Evolutionary conservation across 2,888 invertebrate species (phyloP).

Genomic region (Phytoseiulus persimilis): DNA sequence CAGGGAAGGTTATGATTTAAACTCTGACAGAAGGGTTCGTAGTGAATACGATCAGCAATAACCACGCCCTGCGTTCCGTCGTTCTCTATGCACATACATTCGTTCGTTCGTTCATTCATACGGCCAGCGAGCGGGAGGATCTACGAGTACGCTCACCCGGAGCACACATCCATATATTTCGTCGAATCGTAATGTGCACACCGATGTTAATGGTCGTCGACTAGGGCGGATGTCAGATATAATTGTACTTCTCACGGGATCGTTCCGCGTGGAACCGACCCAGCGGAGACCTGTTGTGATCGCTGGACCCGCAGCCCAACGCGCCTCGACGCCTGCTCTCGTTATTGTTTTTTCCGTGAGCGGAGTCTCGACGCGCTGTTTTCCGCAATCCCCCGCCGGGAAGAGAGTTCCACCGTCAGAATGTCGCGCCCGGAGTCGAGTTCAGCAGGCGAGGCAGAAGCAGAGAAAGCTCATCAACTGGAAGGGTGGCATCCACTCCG

Average conservation of each 20-base stretch:
- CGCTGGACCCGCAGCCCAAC: background rate
- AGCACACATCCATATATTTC: background rate
- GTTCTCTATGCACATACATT: background rate
- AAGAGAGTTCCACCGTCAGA: no score
- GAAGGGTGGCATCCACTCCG: no score
- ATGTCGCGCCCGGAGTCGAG: no score
- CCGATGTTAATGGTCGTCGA: background rate
- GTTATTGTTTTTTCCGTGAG: background rate
- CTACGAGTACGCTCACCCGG: background rate
- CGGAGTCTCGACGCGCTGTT: no score
- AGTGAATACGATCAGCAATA: background rate
- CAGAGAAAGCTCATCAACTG: no score
- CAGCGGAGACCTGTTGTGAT: background rate
- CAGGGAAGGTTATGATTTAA: background rate
- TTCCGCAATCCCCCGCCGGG: no score
- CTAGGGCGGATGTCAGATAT: background rate
- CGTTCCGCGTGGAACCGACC: background rate
- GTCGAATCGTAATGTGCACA: background rate
- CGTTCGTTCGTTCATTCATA: background rate
- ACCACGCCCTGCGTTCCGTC: background rate
- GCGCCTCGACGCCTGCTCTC: background rate
- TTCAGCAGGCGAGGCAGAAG: no score
- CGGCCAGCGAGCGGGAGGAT: background rate
- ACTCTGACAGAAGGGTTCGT: background rate
- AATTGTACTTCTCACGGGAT: background rate